Conservation (phyloP, 2,888 invertebrate species). For the Drosophila macrothrix region DNA sequence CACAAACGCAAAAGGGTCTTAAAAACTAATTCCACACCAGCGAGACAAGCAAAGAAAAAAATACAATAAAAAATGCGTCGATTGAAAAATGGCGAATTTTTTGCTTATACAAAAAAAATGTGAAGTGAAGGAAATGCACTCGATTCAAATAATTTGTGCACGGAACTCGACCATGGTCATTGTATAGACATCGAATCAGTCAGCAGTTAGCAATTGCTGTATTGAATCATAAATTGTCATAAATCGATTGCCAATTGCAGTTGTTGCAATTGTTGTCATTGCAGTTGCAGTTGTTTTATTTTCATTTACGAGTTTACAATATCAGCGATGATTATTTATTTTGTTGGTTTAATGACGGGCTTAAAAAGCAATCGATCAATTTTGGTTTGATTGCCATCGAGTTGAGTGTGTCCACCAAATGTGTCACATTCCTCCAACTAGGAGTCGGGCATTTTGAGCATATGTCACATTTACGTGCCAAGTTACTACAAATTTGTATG, state of each 20-base stretch:
- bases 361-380: slow-evolving; percentile 79
- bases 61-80: slow-evolving; percentile 26
- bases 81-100: slow-evolving; percentile 46
- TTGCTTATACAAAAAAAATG: not conserved
- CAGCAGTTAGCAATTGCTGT: slow-evolving; percentile 15
- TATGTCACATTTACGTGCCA: not conserved
- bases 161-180: slow-evolving; percentile 32
- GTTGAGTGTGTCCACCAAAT: slow-evolving; percentile 18
- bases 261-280: slow-evolving; percentile 47
- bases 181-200: slow-evolving; percentile 13
- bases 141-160: slow-evolving; percentile 27
- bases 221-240: slow-evolving; percentile 35
- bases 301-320: slow-evolving; percentile 76
- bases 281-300: slow-evolving; percentile 39
- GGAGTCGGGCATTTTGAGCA: slow-evolving; percentile 20
- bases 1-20: slow-evolving; percentile 70
- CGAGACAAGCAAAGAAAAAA: slow-evolving; percentile 36
- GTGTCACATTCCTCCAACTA: slow-evolving; percentile 41
- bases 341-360: slow-evolving; percentile 59
- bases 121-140: slow-evolving; percentile 38
- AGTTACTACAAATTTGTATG: not conserved
- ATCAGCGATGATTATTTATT: slow-evolving; percentile 71
- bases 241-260: slow-evolving; percentile 61
- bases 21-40: slow-evolving; percentile 71
- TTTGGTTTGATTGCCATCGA: slow-evolving; percentile 41